Conservation (phyloP, 2,797 vertebrate genomes). For the Emydoidea blandingii region DNA sequence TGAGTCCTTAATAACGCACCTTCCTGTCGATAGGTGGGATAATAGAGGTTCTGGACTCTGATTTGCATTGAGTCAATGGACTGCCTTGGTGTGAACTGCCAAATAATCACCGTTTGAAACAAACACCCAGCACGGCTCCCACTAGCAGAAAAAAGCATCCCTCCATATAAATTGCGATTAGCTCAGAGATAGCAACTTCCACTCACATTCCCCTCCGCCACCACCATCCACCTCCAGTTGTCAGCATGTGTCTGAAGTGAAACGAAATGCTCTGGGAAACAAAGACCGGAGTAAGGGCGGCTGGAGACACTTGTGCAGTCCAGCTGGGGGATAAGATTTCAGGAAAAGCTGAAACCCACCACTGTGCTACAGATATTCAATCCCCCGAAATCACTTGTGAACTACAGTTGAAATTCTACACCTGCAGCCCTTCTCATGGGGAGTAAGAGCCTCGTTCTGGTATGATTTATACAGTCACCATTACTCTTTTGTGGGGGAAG, state of each 20-base stretch:
- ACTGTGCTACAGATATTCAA: constrained; percentile 11
- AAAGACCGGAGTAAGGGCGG: neutral
- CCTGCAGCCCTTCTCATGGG: constrained; percentile 37
- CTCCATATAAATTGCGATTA: constrained; percentile 14
- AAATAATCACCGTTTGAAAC: neutral
- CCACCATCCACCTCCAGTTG: constrained; percentile 39
- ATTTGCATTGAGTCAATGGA: neutral
- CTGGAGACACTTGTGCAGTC: neutral
- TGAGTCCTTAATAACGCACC: constrained; percentile 36
- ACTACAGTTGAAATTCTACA: constrained; percentile 6
- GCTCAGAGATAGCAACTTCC: constrained; percentile 31
- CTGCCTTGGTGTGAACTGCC: neutral
- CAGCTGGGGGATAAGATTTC: constrained; percentile 52
- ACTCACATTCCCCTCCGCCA: neutral
- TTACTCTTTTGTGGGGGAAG: neutral
- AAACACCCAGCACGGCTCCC: constrained; percentile 40
- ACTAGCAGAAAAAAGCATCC: neutral
- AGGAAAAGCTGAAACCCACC: constrained; percentile 41
- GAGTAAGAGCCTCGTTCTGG: constrained; percentile 37
- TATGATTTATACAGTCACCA: neutral
- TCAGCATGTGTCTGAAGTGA: constrained; percentile 59
- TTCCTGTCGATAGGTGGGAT: neutral
- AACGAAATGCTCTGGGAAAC: neutral
- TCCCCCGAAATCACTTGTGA: constrained; percentile 44
- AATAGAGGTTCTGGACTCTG: neutral